Percentiles rank a stretch among this genome's conserved stretches.
phyloP scores from a whole-genome alignment of 2,113 vertebrate species.

The Saccopteryx bilineata region DNA sequence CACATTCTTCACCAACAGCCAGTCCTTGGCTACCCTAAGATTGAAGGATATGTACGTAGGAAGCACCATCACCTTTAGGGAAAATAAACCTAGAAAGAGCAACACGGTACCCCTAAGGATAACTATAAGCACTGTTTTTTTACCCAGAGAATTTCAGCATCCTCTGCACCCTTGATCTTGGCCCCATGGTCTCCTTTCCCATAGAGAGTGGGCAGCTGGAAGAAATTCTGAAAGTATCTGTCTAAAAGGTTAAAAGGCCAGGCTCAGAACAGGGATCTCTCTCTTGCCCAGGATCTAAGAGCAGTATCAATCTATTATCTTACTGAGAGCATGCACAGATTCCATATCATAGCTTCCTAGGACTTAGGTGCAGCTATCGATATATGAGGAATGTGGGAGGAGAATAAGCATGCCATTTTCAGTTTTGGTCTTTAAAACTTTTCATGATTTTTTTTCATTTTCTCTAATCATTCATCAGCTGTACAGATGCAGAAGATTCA shows the following conservation, averaged over 20 bases:
- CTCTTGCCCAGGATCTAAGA: not conserved
- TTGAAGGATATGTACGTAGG: too few species aligned
- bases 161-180: not conserved
- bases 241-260: not conserved
- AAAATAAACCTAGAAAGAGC: not conserved
- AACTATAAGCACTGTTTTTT: not conserved
- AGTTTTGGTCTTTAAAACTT: not conserved
- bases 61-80: fast-evolving
- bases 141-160: not conserved
- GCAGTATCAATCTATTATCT: not conserved
- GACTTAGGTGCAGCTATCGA: not conserved
- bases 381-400: not conserved
- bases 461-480: not conserved
- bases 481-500: not conserved
- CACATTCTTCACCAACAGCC: not conserved
- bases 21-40: not conserved
- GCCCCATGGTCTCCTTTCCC: not conserved
- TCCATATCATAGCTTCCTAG: fast-evolving
- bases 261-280: not conserved
- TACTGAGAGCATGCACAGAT: fast-evolving
- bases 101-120: not conserved
- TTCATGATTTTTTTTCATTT: not conserved
- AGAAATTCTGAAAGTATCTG: not conserved
- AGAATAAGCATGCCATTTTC: not conserved
- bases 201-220: not conserved